A percentile compares a stretch with the other conserved stretches of the same genome.
Conservation (phyloP, 2,797 vertebrate genomes). For the Anas bernieri region DNA sequence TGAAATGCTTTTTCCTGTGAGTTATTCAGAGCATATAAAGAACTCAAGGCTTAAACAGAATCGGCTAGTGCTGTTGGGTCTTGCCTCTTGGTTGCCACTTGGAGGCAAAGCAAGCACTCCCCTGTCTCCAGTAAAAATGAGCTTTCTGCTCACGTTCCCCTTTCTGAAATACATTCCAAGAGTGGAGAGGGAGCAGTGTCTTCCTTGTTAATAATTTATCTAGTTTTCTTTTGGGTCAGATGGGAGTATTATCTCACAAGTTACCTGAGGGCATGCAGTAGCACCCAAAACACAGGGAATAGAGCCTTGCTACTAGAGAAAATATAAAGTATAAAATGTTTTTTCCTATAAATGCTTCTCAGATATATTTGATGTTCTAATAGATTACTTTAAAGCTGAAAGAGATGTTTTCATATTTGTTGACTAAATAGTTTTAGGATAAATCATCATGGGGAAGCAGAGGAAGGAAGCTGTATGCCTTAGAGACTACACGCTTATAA, state of each 20-base stretch:
- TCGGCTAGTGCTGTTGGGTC: not conserved
- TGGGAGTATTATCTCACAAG: not conserved
- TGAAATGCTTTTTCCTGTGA: not conserved
- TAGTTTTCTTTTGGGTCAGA: not conserved
- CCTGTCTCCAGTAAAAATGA: not conserved
- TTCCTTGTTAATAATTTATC: not conserved
- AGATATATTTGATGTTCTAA: not conserved
- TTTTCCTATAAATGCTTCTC: not conserved
- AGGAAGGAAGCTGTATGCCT: not conserved
- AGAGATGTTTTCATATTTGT: not conserved
- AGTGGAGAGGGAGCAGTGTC: not conserved
- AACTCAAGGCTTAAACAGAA: not conserved
- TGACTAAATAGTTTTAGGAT: not conserved
- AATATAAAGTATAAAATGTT: not conserved
- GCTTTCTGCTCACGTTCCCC: not conserved
- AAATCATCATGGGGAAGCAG: not conserved
- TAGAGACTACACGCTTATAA: not conserved
- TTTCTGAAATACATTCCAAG: not conserved
- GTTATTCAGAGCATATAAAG: conserved; percentile 17
- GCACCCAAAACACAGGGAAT: not conserved
- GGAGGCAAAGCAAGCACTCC: not conserved
- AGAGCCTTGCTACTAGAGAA: not conserved
- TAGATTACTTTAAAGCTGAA: not conserved
- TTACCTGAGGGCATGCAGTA: rapidly evolving
- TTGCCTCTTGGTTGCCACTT: not conserved